Conservation (phyloP, 2,888 invertebrate species). For the Caenorhabditis afra region DNA sequence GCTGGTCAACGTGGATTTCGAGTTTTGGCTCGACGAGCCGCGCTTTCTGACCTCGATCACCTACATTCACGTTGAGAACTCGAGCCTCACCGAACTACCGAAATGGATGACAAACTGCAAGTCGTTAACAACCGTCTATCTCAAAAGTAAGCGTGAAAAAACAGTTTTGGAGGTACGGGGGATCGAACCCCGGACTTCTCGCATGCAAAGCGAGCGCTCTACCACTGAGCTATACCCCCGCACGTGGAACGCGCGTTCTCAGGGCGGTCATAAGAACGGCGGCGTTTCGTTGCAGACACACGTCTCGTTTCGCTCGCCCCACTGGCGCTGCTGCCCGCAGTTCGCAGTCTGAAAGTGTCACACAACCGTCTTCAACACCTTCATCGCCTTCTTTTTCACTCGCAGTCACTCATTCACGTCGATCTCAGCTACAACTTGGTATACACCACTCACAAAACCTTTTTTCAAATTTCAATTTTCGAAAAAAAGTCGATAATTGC, state of each 20-base stretch:
- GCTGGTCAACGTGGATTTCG: slow-evolving; percentile 68
- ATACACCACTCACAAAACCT: neutral
- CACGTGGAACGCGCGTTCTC: slow-evolving; percentile 68
- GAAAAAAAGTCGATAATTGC: slow-evolving; percentile 4
- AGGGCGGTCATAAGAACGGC: slow-evolving; percentile 1
- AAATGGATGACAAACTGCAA: slow-evolving; percentile 67
- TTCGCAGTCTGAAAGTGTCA: slow-evolving; percentile 66
- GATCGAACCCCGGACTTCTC: slow-evolving; percentile 74
- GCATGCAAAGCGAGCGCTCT: slow-evolving; percentile 77
- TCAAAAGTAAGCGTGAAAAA: slow-evolving; percentile 41
- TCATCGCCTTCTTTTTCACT: slow-evolving; percentile 62
- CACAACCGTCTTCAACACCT: slow-evolving; percentile 69
- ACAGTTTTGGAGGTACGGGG: slow-evolving; percentile 66
- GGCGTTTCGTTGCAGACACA: slow-evolving; percentile 60
- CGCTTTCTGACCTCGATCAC: slow-evolving; percentile 57
- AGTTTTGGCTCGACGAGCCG: slow-evolving; percentile 63
- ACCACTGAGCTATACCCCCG: slow-evolving; percentile 75
- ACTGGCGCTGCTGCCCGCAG: slow-evolving; percentile 63
- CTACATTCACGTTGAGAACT: slow-evolving; percentile 74
- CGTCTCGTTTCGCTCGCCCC: slow-evolving; percentile 60
- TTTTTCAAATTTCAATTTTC: neutral
- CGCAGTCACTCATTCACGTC: slow-evolving; percentile 64
- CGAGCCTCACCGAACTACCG: slow-evolving; percentile 68
- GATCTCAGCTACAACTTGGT: slow-evolving; percentile 74
- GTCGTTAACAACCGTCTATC: slow-evolving; percentile 32